Conservation (phyloP, 2,888 invertebrate species). For the Agrotis clavis region DNA sequence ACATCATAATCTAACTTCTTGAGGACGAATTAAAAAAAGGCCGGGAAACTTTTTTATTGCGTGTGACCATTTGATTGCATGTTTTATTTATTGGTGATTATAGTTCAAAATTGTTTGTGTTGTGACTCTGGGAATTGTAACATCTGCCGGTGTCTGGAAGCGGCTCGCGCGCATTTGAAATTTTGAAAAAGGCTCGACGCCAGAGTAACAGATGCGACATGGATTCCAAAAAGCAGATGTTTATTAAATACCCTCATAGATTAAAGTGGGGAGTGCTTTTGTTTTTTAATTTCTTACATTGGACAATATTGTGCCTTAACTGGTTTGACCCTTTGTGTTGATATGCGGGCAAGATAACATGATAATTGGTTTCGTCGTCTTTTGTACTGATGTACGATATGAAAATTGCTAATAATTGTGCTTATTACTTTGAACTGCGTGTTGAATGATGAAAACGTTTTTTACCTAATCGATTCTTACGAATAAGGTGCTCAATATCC, state of each 20-base stretch:
- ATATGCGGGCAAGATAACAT: slow-evolving; percentile 86
- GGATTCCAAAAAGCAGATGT: slow-evolving; percentile 90
- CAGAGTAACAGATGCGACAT: slow-evolving; percentile 89
- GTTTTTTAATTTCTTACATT: slow-evolving; percentile 83
- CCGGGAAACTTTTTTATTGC: slow-evolving; percentile 62
- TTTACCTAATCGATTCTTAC: slow-evolving; percentile 49
- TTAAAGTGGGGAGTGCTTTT: slow-evolving; percentile 85
- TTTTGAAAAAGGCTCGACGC: slow-evolving; percentile 85
- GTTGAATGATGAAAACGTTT: slow-evolving; percentile 53
- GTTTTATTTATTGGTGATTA: slow-evolving; percentile 60
- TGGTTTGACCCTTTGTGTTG: slow-evolving; percentile 82
- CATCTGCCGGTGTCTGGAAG: slow-evolving; percentile 87
- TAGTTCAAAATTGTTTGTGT: slow-evolving; percentile 66
- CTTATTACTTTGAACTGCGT: slow-evolving; percentile 56
- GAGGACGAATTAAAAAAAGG: slow-evolving; percentile 72
- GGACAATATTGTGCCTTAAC: slow-evolving; percentile 86
- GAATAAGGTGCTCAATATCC: slow-evolving; percentile 46
- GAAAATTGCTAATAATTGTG: slow-evolving; percentile 70
- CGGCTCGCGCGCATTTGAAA: slow-evolving; percentile 88
- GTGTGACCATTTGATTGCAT: slow-evolving; percentile 45
- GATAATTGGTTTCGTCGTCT: slow-evolving; percentile 80
- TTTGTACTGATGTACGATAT: slow-evolving; percentile 71
- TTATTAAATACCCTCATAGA: slow-evolving; percentile 89
- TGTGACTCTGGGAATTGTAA: slow-evolving; percentile 68
- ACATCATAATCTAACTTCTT: slow-evolving; percentile 88